Evolutionary conservation across 2,888 invertebrate genomes (phyloP).

Genomic region (Sphaerophoria rueppellii): DNA sequence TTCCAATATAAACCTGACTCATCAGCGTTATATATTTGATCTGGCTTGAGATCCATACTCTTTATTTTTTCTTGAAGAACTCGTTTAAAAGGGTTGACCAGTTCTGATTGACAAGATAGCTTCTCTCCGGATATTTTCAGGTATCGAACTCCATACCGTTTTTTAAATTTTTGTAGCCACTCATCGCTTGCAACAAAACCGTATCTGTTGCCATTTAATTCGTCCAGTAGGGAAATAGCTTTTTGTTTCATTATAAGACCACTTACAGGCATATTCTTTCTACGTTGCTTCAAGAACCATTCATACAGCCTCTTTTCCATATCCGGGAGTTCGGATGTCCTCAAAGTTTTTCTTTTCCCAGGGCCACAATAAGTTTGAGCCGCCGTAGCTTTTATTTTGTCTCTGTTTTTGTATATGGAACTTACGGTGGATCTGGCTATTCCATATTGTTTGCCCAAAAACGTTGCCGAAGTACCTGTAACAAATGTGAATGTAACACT

Average conservation of each 20-base stretch:
- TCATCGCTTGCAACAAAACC: slow-evolving; percentile 18
- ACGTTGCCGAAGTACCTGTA: no score
- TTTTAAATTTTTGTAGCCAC: slow-evolving; percentile 32
- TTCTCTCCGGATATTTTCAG: slow-evolving; percentile 23
- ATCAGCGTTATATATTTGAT: slow-evolving; percentile 15
- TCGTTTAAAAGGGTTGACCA: slow-evolving; percentile 23
- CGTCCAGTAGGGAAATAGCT: slow-evolving; percentile 18
- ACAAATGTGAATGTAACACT: no score
- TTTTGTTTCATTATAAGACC: neutral
- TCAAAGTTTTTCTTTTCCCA: neutral
- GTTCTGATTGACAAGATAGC: slow-evolving; percentile 7
- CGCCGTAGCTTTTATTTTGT: no score
- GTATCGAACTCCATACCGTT: slow-evolving; percentile 17
- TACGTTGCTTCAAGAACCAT: slow-evolving; percentile 24
- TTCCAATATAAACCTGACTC: slow-evolving; percentile 11
- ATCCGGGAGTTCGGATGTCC: slow-evolving; percentile 4
- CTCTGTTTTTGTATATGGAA: no score
- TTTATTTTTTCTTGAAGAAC: neutral
- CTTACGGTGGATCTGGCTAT: no score
- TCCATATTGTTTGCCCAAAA: no score
- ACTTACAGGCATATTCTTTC: neutral
- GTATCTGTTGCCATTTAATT: slow-evolving; percentile 17
- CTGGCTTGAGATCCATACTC: slow-evolving; percentile 5
- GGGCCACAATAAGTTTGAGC: neutral
- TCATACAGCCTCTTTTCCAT: slow-evolving; percentile 21